Evolutionary conservation across 1,140 invertebrate genomes (phyloP), one percentile per base, ranked within the genome.

Genomic region (Drosophila chauvacae): DNA sequence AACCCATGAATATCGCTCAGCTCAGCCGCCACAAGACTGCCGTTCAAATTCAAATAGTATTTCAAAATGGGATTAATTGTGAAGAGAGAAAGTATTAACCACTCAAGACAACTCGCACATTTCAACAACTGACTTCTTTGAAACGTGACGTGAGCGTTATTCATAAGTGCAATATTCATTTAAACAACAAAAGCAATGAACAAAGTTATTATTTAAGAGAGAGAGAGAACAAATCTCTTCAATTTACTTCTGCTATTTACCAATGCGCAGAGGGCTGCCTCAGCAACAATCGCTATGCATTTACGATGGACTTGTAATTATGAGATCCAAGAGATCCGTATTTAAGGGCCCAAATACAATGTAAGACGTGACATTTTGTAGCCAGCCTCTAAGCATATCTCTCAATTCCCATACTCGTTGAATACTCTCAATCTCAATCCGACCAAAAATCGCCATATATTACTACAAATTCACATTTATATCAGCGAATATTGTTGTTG

Each of bases 371-470:
- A 47, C 14, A 48, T 48, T 42, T 18, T 42, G 18, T 20, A 44
- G 42, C 18, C 42, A 11, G n/a, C 26, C 13, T 33, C 13, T 14
- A 18, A 26, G 28, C 35, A 5, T 14, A 26, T 26, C 30, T 62
- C 41, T 62, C 5, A 62, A 45, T 33, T 5, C 16, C 9, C 9
- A 35, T 42, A 51, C 18, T 50, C 20, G 37, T 50, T 39, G 28
- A 26, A 16, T 35, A 37, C 39, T 18, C 13, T 51, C 16, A 30
- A 30, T 61, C 28, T 61, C 28, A 63, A 66, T 16, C 56, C 62
- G 65, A 69, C 65, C 61, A 65, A 69, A 42, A 47, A 51, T 33
- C 37, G 66, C 63, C 66, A 62, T 62, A 55, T 39, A 48, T 42
- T n/a, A 20, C 7, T 20, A 53, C 14, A 60, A 16, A 37, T 13